Evolutionary conservation across 2,113 vertebrate species (phyloP).

Genomic region (Pygoscelis adeliae): DNA sequence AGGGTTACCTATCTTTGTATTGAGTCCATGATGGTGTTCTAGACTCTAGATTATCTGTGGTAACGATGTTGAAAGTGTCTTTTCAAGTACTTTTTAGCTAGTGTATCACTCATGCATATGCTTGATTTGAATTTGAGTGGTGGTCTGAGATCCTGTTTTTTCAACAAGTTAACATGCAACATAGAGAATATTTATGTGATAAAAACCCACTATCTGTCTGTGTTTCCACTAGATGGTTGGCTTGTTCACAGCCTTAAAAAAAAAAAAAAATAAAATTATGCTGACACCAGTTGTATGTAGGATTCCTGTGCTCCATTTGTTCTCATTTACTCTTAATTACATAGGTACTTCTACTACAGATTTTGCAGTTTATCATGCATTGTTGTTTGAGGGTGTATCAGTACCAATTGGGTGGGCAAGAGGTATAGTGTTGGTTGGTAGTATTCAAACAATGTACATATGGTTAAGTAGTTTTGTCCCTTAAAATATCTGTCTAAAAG

Average conservation of each 20-base stretch:
- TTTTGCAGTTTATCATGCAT: neutral
- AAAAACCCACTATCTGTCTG: neutral
- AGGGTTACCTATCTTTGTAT: neutral
- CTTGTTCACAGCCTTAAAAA: neutral
- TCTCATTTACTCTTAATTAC: neutral
- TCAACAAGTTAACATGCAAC: neutral
- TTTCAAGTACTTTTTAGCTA: neutral
- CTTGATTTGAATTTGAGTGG: neutral
- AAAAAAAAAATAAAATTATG: neutral
- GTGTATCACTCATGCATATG: neutral
- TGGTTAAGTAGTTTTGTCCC: neutral
- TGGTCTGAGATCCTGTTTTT: neutral
- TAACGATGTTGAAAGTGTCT: neutral
- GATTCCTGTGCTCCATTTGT: neutral
- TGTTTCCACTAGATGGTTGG: neutral
- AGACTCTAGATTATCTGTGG: neutral
- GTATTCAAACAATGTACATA: neutral
- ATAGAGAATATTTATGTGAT: neutral
- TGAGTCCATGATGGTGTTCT: neutral
- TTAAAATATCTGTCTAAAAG: neutral
- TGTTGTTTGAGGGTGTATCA: neutral
- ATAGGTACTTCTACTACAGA: neutral
- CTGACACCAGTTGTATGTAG: neutral
- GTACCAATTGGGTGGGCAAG: neutral
- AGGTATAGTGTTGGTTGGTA: neutral